phyloP scores from a whole-genome alignment of 2,888 invertebrate genomes.

The Horisme vitalbata region DNA sequence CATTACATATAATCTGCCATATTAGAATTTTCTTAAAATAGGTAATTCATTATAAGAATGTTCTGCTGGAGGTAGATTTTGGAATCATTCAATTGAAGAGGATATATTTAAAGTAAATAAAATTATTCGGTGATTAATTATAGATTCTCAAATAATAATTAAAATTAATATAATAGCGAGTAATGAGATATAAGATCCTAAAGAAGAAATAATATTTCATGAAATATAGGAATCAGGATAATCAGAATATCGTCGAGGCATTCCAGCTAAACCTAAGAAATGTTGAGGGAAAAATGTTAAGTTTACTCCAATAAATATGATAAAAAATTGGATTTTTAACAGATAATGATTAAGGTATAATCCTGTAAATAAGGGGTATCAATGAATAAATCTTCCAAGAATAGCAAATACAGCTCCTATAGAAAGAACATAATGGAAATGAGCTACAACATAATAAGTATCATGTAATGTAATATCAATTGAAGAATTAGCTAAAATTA shows the following conservation, averaged over 20 bases:
- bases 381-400: slow-evolving; percentile 88
- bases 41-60: slow-evolving; percentile 84
- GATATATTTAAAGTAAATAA: slow-evolving; percentile 75
- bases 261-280: slow-evolving; percentile 80
- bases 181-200: slow-evolving; percentile 86
- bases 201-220: slow-evolving; percentile 87
- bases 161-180: slow-evolving; percentile 83
- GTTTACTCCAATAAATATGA: slow-evolving; percentile 90
- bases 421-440: slow-evolving; percentile 91
- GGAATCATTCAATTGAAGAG: slow-evolving; percentile 85
- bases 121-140: slow-evolving; percentile 77
- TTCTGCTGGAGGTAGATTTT: slow-evolving; percentile 82
- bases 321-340: slow-evolving; percentile 87
- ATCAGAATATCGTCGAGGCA: slow-evolving; percentile 90
- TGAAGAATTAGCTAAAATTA: slow-evolving; percentile 88
- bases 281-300: slow-evolving; percentile 92
- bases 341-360: slow-evolving; percentile 80
- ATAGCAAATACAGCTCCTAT: slow-evolving; percentile 92
- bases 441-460: slow-evolving; percentile 93
- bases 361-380: slow-evolving; percentile 87
- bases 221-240: slow-evolving; percentile 85
- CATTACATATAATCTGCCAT: slow-evolving; percentile 82
- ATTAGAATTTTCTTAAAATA: slow-evolving; percentile 84
- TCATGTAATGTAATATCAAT: slow-evolving; percentile 91
- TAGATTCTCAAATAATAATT: slow-evolving; percentile 84